These are phyloP conservation scores for Tortricodes alternella DNA, from an alignment of 2,888 invertebrate genomes.

Conservation along the genomic window DNA sequence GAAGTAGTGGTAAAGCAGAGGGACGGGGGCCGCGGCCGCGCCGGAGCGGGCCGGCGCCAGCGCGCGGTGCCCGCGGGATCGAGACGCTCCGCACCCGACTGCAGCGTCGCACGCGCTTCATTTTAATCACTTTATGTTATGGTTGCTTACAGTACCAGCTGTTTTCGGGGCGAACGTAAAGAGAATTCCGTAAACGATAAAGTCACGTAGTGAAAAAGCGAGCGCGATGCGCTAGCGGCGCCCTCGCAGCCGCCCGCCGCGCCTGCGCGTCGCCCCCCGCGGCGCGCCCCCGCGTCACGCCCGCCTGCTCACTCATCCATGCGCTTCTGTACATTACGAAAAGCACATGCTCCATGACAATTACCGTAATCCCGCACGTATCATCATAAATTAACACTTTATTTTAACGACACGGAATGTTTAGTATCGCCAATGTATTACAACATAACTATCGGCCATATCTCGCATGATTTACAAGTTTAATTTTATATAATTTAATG, in stretches of 20 bases:
- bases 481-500: not conserved
- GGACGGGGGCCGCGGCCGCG: conserved; percentile 53
- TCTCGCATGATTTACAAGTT: conserved; percentile 14
- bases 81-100: conserved; percentile 33
- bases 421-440: conserved; percentile 15
- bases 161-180: conserved; percentile 86
- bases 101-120: conserved; percentile 50
- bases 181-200: conserved; percentile 61
- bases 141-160: conserved; percentile 86
- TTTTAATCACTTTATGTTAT: conserved; percentile 67
- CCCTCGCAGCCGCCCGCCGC: conserved; percentile 38
- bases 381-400: conserved; percentile 11
- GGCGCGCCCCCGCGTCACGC: conserved; percentile 41
- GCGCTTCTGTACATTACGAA: conserved; percentile 41
- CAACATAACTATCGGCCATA: conserved; percentile 6
- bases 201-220: conserved; percentile 59
- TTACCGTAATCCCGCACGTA: conserved; percentile 20
- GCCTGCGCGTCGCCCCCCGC: conserved; percentile 43
- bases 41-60: conserved; percentile 38
- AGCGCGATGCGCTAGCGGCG: conserved; percentile 43
- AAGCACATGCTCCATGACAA: conserved; percentile 27
- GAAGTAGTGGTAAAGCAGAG: conserved; percentile 51
- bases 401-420: conserved; percentile 20
- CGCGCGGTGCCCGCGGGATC: conserved; percentile 32
- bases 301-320: conserved; percentile 40